Base-by-base conservation (phyloP, 2,113 vertebrate species). In the Hystrix cristata region DNA sequence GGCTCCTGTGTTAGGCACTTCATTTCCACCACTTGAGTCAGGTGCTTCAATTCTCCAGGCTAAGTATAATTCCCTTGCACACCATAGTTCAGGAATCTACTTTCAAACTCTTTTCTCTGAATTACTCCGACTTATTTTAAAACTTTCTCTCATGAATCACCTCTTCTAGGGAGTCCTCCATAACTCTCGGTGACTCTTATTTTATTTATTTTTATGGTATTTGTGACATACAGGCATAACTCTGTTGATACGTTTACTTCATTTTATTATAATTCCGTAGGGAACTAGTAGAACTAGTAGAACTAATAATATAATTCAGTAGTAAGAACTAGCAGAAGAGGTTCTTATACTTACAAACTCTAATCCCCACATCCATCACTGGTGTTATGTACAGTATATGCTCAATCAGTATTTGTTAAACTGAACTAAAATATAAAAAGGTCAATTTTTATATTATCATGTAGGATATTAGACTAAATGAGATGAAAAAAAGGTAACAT, bases 391-490 rank as follows among this genome's bases (percentile, higher is more conserved):
- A 53, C 13, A 76, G n/a, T 29, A 51, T 59, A 91, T 12, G 7
- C 0, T 86, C 14, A 83, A 59, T 78, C 72, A 46, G 19, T 84
- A 92, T 59, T 69, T 95, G 18, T 48, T 55, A 69, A 94, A 27
- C 19, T 31, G 48, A 95, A 76, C 25, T 80, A 34, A 95, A 87
- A 59, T 88, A 86, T 23, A 14, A 80, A 88, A 81, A 48, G 19
- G 5, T 16, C 27, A 19, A 1, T 64, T 93, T 78, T 69, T 43
- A 6, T 16, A 79, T 72, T 80, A 69, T 53, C 27, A 18, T 87
- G 16, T 59, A 19, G 71, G 92, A 83, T 71, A 38, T 64, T 89
- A 16, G 88, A 60, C 53, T 83, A 60, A 15, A 59, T 62, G 3
- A 64, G 29, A n/a, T 93, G 12, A 38, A 27, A 74, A 74, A 91